Conservation (phyloP, 1,140 invertebrate species). For the Scaptomyza montana region DNA sequence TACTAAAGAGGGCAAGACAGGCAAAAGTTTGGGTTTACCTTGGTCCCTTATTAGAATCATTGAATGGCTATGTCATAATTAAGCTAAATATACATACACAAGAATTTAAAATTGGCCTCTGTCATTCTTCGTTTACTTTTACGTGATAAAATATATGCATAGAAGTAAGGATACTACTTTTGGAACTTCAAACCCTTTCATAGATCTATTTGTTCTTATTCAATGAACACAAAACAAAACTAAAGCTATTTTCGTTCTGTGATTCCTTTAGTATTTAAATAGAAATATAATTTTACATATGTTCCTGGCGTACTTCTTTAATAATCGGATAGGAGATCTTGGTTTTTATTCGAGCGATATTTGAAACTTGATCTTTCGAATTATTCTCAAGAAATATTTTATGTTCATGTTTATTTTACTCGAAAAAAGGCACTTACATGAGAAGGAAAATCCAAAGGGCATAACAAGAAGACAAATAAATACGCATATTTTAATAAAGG, state of each 20-base stretch:
- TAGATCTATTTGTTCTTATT: too few relatives aligned
- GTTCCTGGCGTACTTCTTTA: too few relatives aligned
- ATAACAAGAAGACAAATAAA: neutral
- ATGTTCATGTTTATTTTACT: neutral
- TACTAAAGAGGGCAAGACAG: neutral
- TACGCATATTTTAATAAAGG: neutral
- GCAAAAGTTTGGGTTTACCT: neutral
- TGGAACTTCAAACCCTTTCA: too few relatives aligned
- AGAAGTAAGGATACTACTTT: too few relatives aligned
- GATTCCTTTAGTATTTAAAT: too few relatives aligned
- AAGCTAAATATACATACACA: slow-evolving; percentile 7
- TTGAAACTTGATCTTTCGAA: neutral
- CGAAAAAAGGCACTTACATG: neutral
- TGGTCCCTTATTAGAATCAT: slow-evolving; percentile 13
- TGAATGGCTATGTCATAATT: slow-evolving; percentile 42
- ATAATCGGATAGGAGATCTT: too few relatives aligned
- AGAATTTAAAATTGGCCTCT: too few relatives aligned
- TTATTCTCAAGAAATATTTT: neutral
- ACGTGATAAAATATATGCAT: too few relatives aligned
- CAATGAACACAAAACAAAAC: too few relatives aligned
- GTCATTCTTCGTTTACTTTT: neutral
- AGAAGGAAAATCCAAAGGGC: neutral
- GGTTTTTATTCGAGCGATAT: too few relatives aligned
- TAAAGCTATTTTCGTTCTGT: too few relatives aligned
- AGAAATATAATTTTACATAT: too few relatives aligned